Base-by-base conservation (phyloP, 2,113 vertebrate species). In the Tichodroma muraria region DNA sequence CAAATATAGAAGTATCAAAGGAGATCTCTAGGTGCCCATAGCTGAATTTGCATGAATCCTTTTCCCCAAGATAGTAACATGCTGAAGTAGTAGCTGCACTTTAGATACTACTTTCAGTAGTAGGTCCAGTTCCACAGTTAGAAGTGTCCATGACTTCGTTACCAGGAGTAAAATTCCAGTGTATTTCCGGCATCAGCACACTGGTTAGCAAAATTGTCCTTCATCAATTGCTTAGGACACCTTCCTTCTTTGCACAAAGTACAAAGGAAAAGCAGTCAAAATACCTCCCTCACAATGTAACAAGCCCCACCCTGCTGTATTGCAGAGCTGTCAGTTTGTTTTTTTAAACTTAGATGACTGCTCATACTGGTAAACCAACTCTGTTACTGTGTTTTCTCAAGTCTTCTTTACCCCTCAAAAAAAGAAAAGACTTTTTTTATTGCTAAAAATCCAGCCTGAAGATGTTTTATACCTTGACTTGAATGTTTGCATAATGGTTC, bases 71-170 rank as follows among this genome's bases (percentile, higher is more conserved):
- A 40, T 0, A 28, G 20, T 20, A 82, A 45, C 19, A 35, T 11
- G 19, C 22, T 27, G 24, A 76, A 76, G 61, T 5, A 47, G 33
- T 4, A 66, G 5, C 66, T 64, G 24, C 30, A 38, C 42, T 56
- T 54, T n/a, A 54, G 40, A 18, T 45, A 28, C 13, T 52, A 33
- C 38, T 54, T 72, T 13, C 59, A 56, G n/a, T 7, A 73, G 49
- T 56, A 73, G 15, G 24, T 31, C 27, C 52, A 44, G 54, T 70
- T 70, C 22, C 81, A 70, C 8, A 25, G 20, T 21, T 54, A 16
- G 0, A 0, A 8, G 5, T 12, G 3, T 54, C 50, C 3, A 0
- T 22, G 37, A 25, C 24, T 25, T 75, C 1, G 0, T 20, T 10
- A n/a, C 13, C 18, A n/a, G 3, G 5, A 57, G 17, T 49, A 15